Conservation (phyloP, 2,888 invertebrate genomes). For the Caenorhabditis uteleia region DNA sequence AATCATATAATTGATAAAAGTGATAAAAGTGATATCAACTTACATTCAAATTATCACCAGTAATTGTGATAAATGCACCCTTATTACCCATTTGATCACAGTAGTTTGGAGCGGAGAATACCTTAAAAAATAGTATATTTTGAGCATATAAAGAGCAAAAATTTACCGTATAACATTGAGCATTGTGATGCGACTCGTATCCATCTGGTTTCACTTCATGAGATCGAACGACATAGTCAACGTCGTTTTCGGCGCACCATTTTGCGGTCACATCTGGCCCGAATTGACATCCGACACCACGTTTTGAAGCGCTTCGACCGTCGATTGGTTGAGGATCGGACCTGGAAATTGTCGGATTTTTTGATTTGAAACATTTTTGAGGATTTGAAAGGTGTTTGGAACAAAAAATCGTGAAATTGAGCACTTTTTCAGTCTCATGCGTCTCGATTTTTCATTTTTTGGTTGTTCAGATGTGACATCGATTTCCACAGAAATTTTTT, state of each 20-base stretch:
- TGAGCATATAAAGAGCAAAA: slow-evolving; percentile 7
- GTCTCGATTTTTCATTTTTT: too few relatives aligned
- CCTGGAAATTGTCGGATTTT: slow-evolving; percentile 25
- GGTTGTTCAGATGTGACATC: too few relatives aligned
- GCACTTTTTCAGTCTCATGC: too few relatives aligned
- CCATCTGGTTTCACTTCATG: slow-evolving; percentile 97
- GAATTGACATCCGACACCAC: slow-evolving; percentile 97
- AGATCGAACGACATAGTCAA: slow-evolving; percentile 89
- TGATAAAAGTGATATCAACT: not conserved
- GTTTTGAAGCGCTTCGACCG: slow-evolving; percentile 89
- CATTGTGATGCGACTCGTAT: slow-evolving; percentile 91
- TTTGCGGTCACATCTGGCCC: slow-evolving; percentile 89
- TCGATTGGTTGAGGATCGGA: slow-evolving; percentile 88
- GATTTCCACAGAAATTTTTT: too few relatives aligned
- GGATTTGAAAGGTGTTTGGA: too few relatives aligned
- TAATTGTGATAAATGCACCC: slow-evolving; percentile 94
- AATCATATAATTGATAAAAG: slow-evolving; percentile 70
- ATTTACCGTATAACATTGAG: slow-evolving; percentile 87
- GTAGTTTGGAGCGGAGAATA: slow-evolving; percentile 99
- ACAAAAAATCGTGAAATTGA: too few relatives aligned
- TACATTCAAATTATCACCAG: slow-evolving; percentile 74
- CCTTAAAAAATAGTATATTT: slow-evolving; percentile 14
- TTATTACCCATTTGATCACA: slow-evolving; percentile 92
- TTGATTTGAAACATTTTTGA: not conserved
- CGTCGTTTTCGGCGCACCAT: slow-evolving; percentile 84